These are phyloP conservation scores for Girardinichthys multiradiatus DNA, from an alignment of 2,113 vertebrate species.

Conservation along the genomic window DNA sequence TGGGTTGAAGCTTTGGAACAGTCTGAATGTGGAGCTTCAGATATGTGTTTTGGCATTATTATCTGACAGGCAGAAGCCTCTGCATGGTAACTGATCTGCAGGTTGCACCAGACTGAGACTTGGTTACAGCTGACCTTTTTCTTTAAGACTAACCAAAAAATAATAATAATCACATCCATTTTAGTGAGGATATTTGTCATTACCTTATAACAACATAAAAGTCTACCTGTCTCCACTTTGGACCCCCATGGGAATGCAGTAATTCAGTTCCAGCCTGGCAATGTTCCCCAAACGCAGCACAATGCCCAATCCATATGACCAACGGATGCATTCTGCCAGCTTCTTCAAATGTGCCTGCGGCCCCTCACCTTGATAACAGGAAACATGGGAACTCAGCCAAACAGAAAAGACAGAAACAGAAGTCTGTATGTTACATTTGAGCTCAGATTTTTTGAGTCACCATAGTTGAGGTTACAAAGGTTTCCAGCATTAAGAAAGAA, in stretches of 20 bases:
- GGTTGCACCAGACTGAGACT: no score
- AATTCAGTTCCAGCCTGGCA: slow-evolving; percentile 94
- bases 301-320: slow-evolving; percentile 93
- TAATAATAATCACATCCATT: neutral
- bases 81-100: no score
- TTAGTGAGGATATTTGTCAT: neutral
- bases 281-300: slow-evolving; percentile 96
- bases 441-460: slow-evolving; percentile 70
- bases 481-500: slow-evolving; percentile 98
- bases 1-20: no score
- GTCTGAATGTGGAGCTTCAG: no score
- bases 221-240: slow-evolving; percentile 93
- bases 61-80: no score
- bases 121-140: no score
- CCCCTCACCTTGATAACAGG: slow-evolving; percentile 85
- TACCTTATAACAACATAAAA: neutral
- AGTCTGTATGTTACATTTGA: neutral
- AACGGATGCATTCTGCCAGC: slow-evolving; percentile 92
- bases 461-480: slow-evolving; percentile 96
- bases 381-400: neutral
- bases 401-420: neutral
- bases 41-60: no score
- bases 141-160: neutral
- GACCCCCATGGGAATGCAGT: slow-evolving; percentile 97
- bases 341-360: slow-evolving; percentile 89